Conservation (phyloP, 2,888 invertebrate species). For the Anodontia alba region DNA sequence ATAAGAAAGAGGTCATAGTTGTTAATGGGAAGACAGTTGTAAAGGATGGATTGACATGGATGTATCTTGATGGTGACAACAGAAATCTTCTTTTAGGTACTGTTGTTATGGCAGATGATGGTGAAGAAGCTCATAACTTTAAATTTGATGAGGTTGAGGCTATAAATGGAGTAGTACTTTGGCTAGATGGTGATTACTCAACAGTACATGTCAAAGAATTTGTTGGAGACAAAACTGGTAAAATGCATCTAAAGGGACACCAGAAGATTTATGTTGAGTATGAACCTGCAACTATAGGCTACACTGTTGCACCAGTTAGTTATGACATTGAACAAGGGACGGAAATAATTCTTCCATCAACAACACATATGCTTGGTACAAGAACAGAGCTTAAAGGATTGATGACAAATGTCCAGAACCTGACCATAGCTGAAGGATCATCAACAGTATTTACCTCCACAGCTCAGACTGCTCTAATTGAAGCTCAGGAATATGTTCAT, state of each 20-base stretch:
- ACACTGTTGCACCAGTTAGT: conserved; percentile 77
- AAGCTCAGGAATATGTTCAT: conserved; percentile 65
- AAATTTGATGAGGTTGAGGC: conserved; percentile 72
- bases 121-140: conserved; percentile 36
- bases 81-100: conserved; percentile 71
- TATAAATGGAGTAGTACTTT: conserved; percentile 67
- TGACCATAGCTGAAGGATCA: conserved; percentile 75
- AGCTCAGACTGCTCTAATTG: conserved; percentile 73
- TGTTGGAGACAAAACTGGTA: conserved; percentile 74
- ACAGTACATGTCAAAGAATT: conserved; percentile 71
- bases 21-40: conserved; percentile 49
- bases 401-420: conserved; percentile 73
- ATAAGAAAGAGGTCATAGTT: conserved; percentile 52
- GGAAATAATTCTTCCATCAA: conserved; percentile 69
- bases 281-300: conserved; percentile 67
- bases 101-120: conserved; percentile 64
- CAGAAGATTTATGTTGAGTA: conserved; percentile 73
- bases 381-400: conserved; percentile 66
- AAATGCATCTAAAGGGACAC: conserved; percentile 63
- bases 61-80: conserved; percentile 73
- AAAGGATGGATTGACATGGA: conserved; percentile 62
- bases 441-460: conserved; percentile 67
- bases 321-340: conserved; percentile 67
- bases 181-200: conserved; percentile 62
- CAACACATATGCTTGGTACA: conserved; percentile 72